A percentile compares a stretch with the other conserved stretches of the same genome.
These are phyloP conservation scores for Cyprinus carpio DNA, from an alignment of 2,113 vertebrate genomes.

Conservation along the genomic window DNA sequence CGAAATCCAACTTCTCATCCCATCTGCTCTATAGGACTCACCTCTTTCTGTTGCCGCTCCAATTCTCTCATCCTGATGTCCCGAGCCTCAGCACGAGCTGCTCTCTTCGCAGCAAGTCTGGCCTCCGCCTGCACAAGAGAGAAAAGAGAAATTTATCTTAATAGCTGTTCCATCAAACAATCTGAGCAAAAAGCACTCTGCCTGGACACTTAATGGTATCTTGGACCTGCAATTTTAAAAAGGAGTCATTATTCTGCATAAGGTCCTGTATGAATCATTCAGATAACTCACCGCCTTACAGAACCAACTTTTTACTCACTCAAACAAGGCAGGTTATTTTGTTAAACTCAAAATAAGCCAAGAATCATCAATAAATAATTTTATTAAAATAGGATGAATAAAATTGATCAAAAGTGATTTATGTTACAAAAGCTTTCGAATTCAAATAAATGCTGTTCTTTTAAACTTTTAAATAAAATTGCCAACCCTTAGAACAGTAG, in stretches of 20 bases:
- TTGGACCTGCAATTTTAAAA: neutral
- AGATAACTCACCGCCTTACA: neutral
- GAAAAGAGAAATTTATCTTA: constrained; percentile 10
- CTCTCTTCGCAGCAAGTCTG: constrained; percentile 92
- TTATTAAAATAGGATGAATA: too few relatives aligned
- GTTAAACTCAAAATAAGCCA: neutral
- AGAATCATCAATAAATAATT: too few relatives aligned
- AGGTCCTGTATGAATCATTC: neutral
- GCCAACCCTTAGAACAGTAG: too few relatives aligned
- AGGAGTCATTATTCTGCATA: neutral
- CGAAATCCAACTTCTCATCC: neutral
- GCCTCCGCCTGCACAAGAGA: constrained; percentile 87
- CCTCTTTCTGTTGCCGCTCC: constrained; percentile 97
- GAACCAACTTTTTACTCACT: neutral
- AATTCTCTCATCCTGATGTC: constrained; percentile 97
- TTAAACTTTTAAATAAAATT: too few relatives aligned
- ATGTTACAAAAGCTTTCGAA: too few relatives aligned
- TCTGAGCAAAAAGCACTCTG: neutral
- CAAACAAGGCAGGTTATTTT: neutral
- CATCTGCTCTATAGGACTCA: constrained; percentile 60
- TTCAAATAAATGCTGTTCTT: too few relatives aligned
- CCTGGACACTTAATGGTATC: neutral
- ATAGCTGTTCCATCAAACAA: neutral
- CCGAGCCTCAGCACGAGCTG: constrained; percentile 94
- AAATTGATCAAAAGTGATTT: too few relatives aligned